These are phyloP conservation scores for Gallinago solitaria DNA, from an alignment of 2,797 vertebrate species.

Conservation along the genomic window DNA sequence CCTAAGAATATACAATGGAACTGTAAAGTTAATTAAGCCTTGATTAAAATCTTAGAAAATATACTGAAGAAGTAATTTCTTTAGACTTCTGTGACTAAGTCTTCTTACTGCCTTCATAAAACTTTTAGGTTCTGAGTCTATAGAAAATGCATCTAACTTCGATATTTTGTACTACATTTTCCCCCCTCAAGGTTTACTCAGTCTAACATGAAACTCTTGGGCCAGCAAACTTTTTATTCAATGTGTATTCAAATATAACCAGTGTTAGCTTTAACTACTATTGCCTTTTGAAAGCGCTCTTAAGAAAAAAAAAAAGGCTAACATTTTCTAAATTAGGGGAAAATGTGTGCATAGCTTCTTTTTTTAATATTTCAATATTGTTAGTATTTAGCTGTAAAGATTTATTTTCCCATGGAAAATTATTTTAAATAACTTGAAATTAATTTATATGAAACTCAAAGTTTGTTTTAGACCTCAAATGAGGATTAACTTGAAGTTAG, in stretches of 20 bases:
- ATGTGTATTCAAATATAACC: no score
- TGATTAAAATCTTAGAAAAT: not conserved
- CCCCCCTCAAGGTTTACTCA: not conserved
- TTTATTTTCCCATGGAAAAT: not conserved
- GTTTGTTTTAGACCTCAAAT: not conserved
- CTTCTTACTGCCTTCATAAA: not conserved
- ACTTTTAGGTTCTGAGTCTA: not conserved
- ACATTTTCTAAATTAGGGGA: not conserved
- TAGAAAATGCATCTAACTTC: not conserved
- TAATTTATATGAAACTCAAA: not conserved
- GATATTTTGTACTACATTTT: not conserved
- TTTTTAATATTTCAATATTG: not conserved
- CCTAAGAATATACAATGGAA: not conserved
- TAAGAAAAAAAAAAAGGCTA: accelerated
- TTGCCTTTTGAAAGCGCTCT: not conserved
- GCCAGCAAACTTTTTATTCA: not conserved
- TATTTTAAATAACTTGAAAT: not conserved
- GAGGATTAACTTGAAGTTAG: not conserved
- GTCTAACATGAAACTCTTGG: not conserved
- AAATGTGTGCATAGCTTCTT: not conserved
- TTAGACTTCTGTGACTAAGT: not conserved
- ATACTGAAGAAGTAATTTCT: not conserved
- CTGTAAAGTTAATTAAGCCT: not conserved
- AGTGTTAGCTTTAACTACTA: not conserved
- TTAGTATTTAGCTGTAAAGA: not conserved